Conservation (phyloP, 2,113 vertebrate genomes). For the Seriola aureovittata region DNA sequence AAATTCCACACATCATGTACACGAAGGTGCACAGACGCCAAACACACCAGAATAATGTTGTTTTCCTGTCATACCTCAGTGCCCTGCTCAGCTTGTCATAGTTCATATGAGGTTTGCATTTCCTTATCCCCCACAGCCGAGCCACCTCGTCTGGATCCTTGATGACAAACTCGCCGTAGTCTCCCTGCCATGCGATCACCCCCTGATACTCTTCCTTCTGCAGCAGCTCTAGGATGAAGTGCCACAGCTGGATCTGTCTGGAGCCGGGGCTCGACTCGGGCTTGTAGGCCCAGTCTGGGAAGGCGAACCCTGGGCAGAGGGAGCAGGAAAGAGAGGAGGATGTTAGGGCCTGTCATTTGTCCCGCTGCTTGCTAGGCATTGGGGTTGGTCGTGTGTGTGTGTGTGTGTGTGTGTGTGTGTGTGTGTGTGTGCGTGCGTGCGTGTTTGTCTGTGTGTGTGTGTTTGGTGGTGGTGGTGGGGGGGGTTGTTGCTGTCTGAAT, state of each 20-base stretch:
- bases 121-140: conserved; percentile 90
- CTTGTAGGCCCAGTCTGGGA: conserved; percentile 96
- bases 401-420: too few species aligned
- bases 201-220: conserved; percentile 94
- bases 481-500: conserved; percentile 70
- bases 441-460: too few species aligned
- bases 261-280: conserved; percentile 91
- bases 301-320: conserved; percentile 88
- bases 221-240: conserved; percentile 94
- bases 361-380: conserved; percentile 32
- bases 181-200: conserved; percentile 94
- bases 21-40: neutral
- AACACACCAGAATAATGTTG: neutral
- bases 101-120: conserved; percentile 96
- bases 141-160: conserved; percentile 94
- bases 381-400: too few species aligned
- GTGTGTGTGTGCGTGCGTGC: too few species aligned
- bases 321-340: conserved; percentile 60
- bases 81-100: conserved; percentile 95
- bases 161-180: conserved; percentile 95
- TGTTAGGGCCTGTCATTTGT: conserved; percentile 74
- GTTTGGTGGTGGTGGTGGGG: neutral
- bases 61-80: conserved; percentile 83
- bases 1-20: conserved; percentile 44
- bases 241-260: conserved; percentile 90